These are phyloP conservation scores for Eubasilissa regina DNA, from an alignment of 1,140 invertebrate genomes.

Conservation along the genomic window DNA sequence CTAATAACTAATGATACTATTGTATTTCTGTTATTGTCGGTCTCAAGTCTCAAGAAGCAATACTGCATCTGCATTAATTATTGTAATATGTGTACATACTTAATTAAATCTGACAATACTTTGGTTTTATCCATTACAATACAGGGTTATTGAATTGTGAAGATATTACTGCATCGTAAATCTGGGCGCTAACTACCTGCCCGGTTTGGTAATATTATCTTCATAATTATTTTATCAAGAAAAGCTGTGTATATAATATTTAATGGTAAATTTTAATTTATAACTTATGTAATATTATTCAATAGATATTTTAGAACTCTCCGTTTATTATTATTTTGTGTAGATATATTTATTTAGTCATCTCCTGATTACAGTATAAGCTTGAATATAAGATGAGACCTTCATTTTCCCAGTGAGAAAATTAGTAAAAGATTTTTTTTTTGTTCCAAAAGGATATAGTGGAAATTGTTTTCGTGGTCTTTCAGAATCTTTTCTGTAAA, in stretches of 20 bases:
- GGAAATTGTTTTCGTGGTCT: too few species aligned
- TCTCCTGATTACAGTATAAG: too few species aligned
- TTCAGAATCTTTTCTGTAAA: too few species aligned
- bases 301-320: background rate
- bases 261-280: background rate
- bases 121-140: background rate
- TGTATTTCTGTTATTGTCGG: too few species aligned
- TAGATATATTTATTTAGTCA: too few species aligned
- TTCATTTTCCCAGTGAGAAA: too few species aligned
- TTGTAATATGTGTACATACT: background rate
- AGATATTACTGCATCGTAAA: background rate
- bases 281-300: background rate
- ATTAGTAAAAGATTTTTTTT: too few species aligned
- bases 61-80: background rate
- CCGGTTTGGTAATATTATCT: background rate
- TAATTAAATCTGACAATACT: background rate
- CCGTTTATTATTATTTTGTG: background rate
- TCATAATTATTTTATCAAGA: background rate
- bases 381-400: too few species aligned
- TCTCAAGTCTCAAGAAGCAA: background rate
- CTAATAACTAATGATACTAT: too few species aligned
- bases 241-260: background rate
- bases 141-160: conserved; percentile 9
- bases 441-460: too few species aligned
- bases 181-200: background rate